Conservation (phyloP, 2,113 vertebrate species). For the Hiodon alosoides region DNA sequence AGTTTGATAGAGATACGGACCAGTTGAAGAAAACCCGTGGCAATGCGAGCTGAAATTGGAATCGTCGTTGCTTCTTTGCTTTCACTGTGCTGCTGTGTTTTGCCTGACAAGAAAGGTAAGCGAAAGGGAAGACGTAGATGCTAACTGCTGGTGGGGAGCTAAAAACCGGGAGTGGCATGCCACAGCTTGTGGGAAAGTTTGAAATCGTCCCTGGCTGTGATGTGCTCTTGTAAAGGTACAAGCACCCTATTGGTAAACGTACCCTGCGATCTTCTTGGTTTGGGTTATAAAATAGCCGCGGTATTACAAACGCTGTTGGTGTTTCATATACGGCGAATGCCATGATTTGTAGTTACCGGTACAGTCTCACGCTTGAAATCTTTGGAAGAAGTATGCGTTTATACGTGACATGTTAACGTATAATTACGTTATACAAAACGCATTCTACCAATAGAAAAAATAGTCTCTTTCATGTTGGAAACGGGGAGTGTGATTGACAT, state of each 20-base stretch:
- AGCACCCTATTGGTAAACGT: constrained; percentile 8
- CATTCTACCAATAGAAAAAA: no score
- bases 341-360: no score
- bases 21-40: not conserved
- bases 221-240: not conserved
- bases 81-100: constrained; percentile 11
- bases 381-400: no score
- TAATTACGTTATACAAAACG: no score
- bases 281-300: not conserved
- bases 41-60: constrained; percentile 10
- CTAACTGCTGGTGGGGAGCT: not conserved
- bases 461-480: no score
- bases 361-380: no score
- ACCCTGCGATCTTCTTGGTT: not conserved
- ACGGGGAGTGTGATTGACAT: no score
- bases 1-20: not conserved
- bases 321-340: not conserved
- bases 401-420: no score
- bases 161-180: not conserved
- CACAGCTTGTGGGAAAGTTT: no score
- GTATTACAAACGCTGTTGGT: not conserved
- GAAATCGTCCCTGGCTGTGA: not conserved
- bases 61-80: constrained; percentile 10
- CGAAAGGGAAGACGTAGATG: not conserved
- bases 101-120: constrained; percentile 24